Base-by-base conservation (phyloP, 2,888 invertebrate genomes). In the Troglohyphantes excavatus region DNA sequence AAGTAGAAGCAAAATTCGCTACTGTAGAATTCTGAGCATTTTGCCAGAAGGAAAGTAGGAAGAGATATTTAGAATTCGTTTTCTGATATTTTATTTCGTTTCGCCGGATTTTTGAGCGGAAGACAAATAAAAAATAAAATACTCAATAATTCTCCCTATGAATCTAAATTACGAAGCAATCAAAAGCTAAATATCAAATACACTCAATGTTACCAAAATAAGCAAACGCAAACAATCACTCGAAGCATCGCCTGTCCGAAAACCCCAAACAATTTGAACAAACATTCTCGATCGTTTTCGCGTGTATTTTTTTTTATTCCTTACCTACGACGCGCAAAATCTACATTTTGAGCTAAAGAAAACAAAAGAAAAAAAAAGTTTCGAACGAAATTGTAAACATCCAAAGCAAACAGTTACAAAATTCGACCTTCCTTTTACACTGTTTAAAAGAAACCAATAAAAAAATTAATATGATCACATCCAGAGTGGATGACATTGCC, bases 331-430 rank as follows among this genome's bases (percentile, higher is more conserved):
- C 72, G 75, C 75, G 53, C 53, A 13, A 33, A 75, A 75, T n/a
- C 6, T 2, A 33, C 19, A n/a, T n/a, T n/a, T n/a, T n/a, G n/a
- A n/a, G n/a, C n/a, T 13, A 29, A n/a, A n/a, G 29, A 59, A 73
- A 59, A 61, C 53, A n/a, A 33, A 59, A 61, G 27, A 73, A 27
- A 9, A 53, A 53, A 76, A 61, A 78, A 27, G 17, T 11, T 59
- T 33, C 33, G 53, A 53, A 7, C 19, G 53, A 75, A 65, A 63
- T 65, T 73, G 65, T 27, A 83, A 23, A 72, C 73, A 70, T 75
- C 75, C 75, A 59, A 59, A 33, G 61, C 75, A 83, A 85, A 76
- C 84, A 75, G 46, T 85, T 76, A 70, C 85, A 53, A 85, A 85
- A 85, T 21, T 33, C 33, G 59, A 70, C 82, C 78, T 78, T 78